phyloP scores from a whole-genome alignment of 2,797 vertebrate species.

The Chrysocyon brachyurus region DNA sequence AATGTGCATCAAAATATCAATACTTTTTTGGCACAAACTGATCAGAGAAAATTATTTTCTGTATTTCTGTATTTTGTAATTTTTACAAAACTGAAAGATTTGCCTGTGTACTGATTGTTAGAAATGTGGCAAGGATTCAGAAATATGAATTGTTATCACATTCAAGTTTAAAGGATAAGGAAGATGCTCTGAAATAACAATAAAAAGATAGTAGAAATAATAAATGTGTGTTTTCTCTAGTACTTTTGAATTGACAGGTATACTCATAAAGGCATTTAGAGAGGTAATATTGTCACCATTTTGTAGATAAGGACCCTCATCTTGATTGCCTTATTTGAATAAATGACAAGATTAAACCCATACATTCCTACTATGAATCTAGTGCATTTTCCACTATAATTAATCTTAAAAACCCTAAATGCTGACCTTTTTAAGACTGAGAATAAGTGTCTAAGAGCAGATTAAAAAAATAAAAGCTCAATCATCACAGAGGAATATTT shows the following conservation, averaged over 20 bases:
- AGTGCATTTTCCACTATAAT: background rate
- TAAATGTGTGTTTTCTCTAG: background rate
- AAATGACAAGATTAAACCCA: background rate
- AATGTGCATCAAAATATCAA: background rate
- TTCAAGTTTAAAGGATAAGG: background rate
- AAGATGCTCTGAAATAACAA: background rate
- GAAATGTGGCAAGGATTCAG: background rate
- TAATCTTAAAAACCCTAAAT: background rate
- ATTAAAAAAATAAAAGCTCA: background rate
- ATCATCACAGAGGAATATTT: background rate
- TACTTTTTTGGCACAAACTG: background rate
- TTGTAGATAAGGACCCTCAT: background rate
- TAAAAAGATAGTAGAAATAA: background rate
- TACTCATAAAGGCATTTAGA: background rate
- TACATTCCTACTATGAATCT: background rate
- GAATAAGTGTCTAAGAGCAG: background rate
- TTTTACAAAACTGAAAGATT: background rate
- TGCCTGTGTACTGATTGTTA: background rate
- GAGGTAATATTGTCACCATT: background rate
- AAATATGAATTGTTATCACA: background rate
- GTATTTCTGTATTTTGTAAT: background rate
- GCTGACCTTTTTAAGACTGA: background rate
- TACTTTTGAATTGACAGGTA: background rate
- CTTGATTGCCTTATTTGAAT: background rate
- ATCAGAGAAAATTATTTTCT: background rate